Conservation (phyloP, 2,113 vertebrate species). For the Malurus melanocephalus region DNA sequence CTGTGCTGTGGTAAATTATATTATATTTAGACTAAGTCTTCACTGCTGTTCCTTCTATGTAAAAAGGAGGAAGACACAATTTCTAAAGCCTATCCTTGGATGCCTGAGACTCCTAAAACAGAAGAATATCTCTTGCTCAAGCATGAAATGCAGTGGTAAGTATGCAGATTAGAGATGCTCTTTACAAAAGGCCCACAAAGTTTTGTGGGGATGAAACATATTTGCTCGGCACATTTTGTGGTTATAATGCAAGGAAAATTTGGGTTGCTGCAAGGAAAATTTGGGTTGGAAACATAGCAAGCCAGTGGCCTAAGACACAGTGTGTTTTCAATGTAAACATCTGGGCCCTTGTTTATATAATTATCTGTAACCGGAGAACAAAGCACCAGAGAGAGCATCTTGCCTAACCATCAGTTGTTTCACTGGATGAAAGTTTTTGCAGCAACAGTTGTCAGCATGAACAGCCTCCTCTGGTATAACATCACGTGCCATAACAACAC, state of each 20-base stretch:
- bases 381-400: neutral
- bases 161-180: neutral
- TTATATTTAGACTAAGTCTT: neutral
- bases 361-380: neutral
- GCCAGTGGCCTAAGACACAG: neutral
- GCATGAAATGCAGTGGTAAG: neutral
- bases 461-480: neutral
- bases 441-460: neutral
- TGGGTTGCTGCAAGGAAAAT: neutral
- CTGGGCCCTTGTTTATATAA: neutral
- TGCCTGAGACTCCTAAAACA: neutral
- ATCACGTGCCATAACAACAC: neutral
- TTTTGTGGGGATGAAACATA: neutral
- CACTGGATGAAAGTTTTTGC: neutral
- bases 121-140: neutral
- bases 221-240: neutral
- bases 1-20: neutral
- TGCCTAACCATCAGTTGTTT: neutral
- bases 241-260: neutral
- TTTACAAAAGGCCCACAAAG: neutral
- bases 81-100: neutral
- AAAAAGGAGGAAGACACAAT: neutral
- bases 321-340: neutral
- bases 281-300: neutral
- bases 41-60: neutral